A percentile compares a stretch with the other conserved stretches of the same genome.
phyloP scores from a whole-genome alignment of 92 coral and sea anemone genomes.

The Porites evermanni region DNA sequence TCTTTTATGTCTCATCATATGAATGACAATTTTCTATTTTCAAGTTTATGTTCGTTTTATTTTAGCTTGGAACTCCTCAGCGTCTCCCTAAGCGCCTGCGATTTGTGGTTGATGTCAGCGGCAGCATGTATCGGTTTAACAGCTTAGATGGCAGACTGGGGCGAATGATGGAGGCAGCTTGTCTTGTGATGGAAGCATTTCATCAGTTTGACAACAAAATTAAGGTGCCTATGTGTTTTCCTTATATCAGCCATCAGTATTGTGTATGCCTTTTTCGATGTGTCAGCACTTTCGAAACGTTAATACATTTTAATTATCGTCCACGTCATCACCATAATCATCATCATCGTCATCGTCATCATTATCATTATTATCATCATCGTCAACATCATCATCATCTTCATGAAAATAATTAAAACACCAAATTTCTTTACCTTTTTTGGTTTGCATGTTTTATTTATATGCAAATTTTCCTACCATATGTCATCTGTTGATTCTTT shows the following conservation, averaged over 20 bases:
- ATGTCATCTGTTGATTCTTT: too few relatives aligned
- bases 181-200: conserved; percentile 97
- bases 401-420: too few relatives aligned
- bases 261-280: not conserved
- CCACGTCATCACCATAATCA: too few relatives aligned
- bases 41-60: not conserved
- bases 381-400: too few relatives aligned
- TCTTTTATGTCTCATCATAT: not conserved
- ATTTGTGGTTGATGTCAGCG: conserved; percentile 99
- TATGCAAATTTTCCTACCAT: too few relatives aligned
- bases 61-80: conserved; percentile 92
- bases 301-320: too few relatives aligned
- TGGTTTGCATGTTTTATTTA: too few relatives aligned
- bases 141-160: conserved; percentile 97
- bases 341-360: too few relatives aligned
- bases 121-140: conserved; percentile 98
- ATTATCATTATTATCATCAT: too few relatives aligned
- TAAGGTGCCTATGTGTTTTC: conserved; percentile 61
- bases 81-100: conserved; percentile 98
- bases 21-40: not conserved
- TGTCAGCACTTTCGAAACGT: too few relatives aligned
- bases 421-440: too few relatives aligned
- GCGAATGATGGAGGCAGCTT: conserved; percentile 97
- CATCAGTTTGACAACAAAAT: conserved; percentile 92
- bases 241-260: not conserved